A percentile compares a stretch with the other conserved stretches of the same genome.
These are phyloP conservation scores for Elanus axillaris DNA, from an alignment of 2,113 vertebrate species.

Conservation along the genomic window DNA sequence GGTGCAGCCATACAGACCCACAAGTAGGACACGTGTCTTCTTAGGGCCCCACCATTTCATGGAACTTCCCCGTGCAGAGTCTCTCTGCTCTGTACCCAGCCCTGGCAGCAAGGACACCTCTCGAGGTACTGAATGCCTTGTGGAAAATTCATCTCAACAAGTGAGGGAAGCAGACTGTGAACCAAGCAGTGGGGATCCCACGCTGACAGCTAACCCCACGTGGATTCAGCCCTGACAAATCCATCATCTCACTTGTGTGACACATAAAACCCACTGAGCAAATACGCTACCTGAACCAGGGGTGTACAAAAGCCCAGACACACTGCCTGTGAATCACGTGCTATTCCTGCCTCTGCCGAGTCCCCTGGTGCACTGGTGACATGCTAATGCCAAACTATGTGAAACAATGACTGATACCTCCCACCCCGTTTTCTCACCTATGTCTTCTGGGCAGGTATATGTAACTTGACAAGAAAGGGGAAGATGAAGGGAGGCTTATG, in stretches of 20 bases:
- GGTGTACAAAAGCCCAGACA: neutral
- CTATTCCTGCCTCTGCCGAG: neutral
- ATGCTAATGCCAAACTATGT: neutral
- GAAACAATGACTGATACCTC: neutral
- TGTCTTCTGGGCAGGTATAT: neutral
- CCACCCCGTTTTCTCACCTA: neutral
- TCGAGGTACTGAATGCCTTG: neutral
- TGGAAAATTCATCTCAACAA: neutral
- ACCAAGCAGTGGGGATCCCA: neutral
- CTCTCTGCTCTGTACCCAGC: neutral
- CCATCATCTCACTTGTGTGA: neutral
- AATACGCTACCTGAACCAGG: neutral
- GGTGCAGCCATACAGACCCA: neutral
- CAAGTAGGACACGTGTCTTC: neutral
- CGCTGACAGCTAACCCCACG: neutral
- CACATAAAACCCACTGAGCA: accelerated
- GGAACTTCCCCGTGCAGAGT: neutral
- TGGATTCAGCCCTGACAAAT: neutral
- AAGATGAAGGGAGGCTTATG: neutral
- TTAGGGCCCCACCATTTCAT: neutral
- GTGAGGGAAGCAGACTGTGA: neutral
- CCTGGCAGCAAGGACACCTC: neutral
- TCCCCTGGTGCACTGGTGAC: neutral
- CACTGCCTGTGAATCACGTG: neutral
- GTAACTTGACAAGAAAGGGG: neutral